phyloP scores from a whole-genome alignment of 1,140 invertebrate genomes.

The Sycobia sp. region DNA sequence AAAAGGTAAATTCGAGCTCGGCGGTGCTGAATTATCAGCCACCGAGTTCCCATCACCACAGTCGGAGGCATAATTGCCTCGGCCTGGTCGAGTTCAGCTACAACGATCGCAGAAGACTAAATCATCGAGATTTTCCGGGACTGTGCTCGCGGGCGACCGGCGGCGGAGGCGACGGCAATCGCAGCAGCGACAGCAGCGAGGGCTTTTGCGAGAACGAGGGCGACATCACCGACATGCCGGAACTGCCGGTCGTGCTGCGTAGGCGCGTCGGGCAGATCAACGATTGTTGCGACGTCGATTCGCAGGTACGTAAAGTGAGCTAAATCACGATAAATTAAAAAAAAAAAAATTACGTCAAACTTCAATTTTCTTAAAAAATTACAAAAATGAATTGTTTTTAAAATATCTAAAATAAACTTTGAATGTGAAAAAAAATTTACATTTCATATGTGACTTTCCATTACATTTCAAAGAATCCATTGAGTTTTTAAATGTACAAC shows the following conservation, averaged over 20 bases:
- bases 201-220: constrained; percentile 94
- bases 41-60: constrained; percentile 63
- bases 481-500: too few species aligned
- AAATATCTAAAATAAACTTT: too few species aligned
- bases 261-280: constrained; percentile 50
- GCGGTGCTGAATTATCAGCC: constrained; percentile 76
- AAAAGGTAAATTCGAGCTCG: constrained; percentile 76
- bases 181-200: constrained; percentile 92
- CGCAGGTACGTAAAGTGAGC: constrained; percentile 64
- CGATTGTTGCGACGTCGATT: constrained; percentile 67
- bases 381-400: too few species aligned
- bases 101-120: constrained; percentile 53
- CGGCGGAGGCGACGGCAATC: constrained; percentile 72
- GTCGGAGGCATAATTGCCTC: constrained; percentile 52
- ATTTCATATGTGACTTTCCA: too few species aligned
- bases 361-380: too few species aligned
- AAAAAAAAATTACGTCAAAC: too few species aligned
- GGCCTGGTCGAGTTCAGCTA: constrained; percentile 60
- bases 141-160: constrained; percentile 48
- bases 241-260: constrained; percentile 50
- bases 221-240: constrained; percentile 63
- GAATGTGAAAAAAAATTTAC: too few species aligned
- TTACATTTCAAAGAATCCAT: too few species aligned
- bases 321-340: too few species aligned
- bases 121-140: constrained; percentile 54